phyloP scores from a whole-genome alignment of 2,113 vertebrate genomes.

The Naja naja region DNA sequence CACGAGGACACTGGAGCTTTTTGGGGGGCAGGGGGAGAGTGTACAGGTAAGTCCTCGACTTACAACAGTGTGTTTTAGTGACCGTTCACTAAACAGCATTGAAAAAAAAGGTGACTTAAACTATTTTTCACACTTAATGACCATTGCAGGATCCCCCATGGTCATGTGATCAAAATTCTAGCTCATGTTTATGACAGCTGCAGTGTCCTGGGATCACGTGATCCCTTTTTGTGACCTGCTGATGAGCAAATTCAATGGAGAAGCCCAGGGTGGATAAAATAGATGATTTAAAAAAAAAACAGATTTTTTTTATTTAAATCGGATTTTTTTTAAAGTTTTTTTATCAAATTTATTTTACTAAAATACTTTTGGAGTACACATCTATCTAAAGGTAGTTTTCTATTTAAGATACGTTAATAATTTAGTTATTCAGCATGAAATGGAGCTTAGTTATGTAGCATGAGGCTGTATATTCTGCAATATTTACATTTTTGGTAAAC shows the following conservation, averaged over 20 bases:
- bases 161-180: background rate
- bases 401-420: no score
- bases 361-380: no score
- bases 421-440: no score
- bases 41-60: background rate
- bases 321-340: no score
- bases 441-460: no score
- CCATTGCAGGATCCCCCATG: background rate
- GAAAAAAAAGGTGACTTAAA: background rate
- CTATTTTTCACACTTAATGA: background rate
- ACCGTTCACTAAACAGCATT: background rate
- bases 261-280: background rate
- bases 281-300: no score
- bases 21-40: background rate
- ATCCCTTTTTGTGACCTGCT: background rate
- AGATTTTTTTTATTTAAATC: no score
- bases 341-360: no score
- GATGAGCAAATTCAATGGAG: background rate
- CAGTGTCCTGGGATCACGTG: background rate
- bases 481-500: no score
- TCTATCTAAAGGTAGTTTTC: no score
- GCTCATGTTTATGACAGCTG: background rate
- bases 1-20: background rate
- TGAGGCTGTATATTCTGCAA: no score
- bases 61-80: background rate